These are phyloP conservation scores for Caenorhabditis sp. DNA, from an alignment of 2,888 invertebrate genomes.

Conservation along the genomic window DNA sequence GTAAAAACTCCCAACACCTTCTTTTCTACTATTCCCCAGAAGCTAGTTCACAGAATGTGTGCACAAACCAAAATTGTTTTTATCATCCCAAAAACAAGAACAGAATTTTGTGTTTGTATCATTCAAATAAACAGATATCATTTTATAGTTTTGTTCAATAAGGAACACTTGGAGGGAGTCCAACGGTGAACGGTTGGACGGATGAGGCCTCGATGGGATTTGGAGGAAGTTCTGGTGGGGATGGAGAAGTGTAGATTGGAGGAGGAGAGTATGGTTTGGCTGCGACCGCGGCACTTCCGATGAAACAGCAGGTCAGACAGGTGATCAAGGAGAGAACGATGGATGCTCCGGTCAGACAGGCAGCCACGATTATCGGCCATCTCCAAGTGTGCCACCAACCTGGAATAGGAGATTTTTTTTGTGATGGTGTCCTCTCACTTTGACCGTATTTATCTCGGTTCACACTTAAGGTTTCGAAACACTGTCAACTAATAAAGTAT, in stretches of 20 bases:
- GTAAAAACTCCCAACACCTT: slow-evolving; percentile 14
- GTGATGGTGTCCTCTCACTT: too few species aligned
- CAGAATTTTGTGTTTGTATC: slow-evolving; percentile 11
- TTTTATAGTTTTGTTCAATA: slow-evolving; percentile 28
- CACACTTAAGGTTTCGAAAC: too few species aligned
- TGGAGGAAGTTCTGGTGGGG: slow-evolving; percentile 55
- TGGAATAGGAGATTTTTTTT: too few species aligned
- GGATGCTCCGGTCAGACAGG: slow-evolving; percentile 23
- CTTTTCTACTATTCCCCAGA: not conserved
- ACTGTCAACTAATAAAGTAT: too few species aligned
- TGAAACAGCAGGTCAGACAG: slow-evolving; percentile 55
- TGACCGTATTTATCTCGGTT: too few species aligned
- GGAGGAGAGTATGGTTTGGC: slow-evolving; percentile 55
- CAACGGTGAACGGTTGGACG: slow-evolving; percentile 60
- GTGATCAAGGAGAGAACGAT: slow-evolving; percentile 28
- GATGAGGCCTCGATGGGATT: slow-evolving; percentile 52
- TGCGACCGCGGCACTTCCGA: slow-evolving; percentile 44
- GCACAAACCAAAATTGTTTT: slow-evolving; percentile 11
- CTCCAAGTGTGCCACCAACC: slow-evolving; percentile 58
- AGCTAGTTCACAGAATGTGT: slow-evolving; percentile 3
- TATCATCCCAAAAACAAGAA: slow-evolving; percentile 10
- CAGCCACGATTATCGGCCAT: slow-evolving; percentile 55
- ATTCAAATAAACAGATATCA: slow-evolving; percentile 31
- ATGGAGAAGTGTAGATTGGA: slow-evolving; percentile 54
- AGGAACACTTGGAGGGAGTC: slow-evolving; percentile 50